Base-by-base conservation (phyloP, 1,140 invertebrate species). In the Solenopsis invicta region DNA sequence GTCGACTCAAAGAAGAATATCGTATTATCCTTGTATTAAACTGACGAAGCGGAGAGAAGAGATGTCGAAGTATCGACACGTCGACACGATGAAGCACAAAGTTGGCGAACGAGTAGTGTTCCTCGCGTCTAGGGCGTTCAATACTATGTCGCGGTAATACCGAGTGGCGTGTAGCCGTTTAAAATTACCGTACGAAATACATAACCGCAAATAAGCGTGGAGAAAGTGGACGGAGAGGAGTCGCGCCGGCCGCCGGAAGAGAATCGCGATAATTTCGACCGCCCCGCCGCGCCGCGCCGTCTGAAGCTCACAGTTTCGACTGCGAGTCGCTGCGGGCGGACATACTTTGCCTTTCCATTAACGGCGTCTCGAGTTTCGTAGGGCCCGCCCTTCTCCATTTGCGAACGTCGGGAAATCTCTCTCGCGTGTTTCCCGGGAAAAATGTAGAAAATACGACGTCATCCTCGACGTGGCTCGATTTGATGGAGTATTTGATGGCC, bases 271-370 rank as follows among this genome's bases (percentile, higher is more conserved):
- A 84, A 84, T 84, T 84, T 75, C 54, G 67, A 48, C 67, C 54
- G 54, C n/a, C n/a, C n/a, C n/a, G n/a, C n/a, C n/a, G n/a, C n/a
- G n/a, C n/a, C n/a, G n/a, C n/a, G n/a, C 2, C 67, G 41, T 69
- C 56, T 75, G 80, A 75, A 54, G 54, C 29, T 84, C 69, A 29
- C 29, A 75, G 67, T 84, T 82, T 82, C 52, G 67, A 82, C 54
- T 21, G 29, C 2, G 52, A 82, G 67, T 82, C 54, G 18, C n/a
- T 64, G 77, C 48, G 45, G 52, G 8, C 69, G 54, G 45, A 4
- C 54, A 29, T 62, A 84, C 80, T 75, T 84, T 84, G 80, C 80
- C 80, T 75, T 84, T 74, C 80, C 80, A 74, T 84, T 84, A 84
- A 61, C 69, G 69, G 18, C 48, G 69, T 84, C 54, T 84, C 41